phyloP scores from a whole-genome alignment of 2,797 vertebrate species.

The Rhabdophis nuchalis region DNA sequence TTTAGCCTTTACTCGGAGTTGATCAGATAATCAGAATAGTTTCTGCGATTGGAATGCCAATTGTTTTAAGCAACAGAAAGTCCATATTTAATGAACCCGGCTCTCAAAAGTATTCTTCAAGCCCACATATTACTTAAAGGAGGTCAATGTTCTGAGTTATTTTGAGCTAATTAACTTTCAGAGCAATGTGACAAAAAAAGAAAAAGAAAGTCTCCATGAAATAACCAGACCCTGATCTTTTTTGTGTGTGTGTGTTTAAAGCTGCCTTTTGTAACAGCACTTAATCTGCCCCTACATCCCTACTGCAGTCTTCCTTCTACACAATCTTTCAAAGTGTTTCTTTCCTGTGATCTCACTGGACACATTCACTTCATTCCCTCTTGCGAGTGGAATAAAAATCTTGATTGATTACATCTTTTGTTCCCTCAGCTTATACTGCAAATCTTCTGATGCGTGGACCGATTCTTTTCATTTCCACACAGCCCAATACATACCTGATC shows the following conservation, averaged over 20 bases:
- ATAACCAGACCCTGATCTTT: no score
- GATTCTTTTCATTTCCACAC: background rate
- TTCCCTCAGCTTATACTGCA: background rate
- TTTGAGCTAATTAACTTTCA: background rate
- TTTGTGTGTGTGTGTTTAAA: background rate
- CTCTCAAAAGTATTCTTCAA: background rate
- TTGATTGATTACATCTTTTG: background rate
- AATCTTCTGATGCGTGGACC: background rate
- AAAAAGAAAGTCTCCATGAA: background rate
- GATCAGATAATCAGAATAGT: background rate
- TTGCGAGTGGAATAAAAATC: background rate
- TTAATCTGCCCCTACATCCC: background rate
- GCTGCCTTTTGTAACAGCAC: background rate
- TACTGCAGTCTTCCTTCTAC: background rate
- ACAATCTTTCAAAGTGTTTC: background rate
- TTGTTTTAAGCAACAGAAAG: background rate
- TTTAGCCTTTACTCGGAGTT: background rate
- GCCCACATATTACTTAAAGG: background rate
- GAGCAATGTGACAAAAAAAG: background rate
- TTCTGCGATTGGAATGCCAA: background rate
- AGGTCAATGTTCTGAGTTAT: background rate
- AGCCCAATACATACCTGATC: background rate
- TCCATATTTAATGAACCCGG: background rate
- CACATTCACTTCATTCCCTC: background rate
- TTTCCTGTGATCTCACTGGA: background rate